Percentiles rank a stretch among this genome's conserved stretches.
Evolutionary conservation across 2,888 invertebrate genomes (phyloP).

Genomic region (Notocelia uddmanniana): DNA sequence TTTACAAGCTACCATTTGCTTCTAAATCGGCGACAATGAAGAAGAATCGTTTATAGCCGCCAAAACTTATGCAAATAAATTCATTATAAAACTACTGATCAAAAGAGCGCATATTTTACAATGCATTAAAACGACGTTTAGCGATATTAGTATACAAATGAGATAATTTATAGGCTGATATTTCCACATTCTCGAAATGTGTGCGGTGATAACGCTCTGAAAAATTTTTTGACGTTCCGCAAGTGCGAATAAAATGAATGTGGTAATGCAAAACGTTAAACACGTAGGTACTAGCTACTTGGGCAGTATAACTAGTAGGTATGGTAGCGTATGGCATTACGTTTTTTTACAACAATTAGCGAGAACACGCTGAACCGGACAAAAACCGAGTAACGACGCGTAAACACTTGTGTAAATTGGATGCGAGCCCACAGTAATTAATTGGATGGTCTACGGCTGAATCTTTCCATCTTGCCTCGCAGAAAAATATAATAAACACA

Average conservation of each 20-base stretch:
- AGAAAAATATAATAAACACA: constrained; percentile 27
- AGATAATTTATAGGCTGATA: constrained; percentile 44
- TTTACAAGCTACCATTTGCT: constrained; percentile 36
- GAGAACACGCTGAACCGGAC: constrained; percentile 57
- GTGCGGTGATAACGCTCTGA: constrained; percentile 20
- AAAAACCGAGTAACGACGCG: constrained; percentile 66
- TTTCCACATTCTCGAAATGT: constrained; percentile 35
- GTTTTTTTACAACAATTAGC: constrained; percentile 70
- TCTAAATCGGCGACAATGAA: constrained; percentile 37
- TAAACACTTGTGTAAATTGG: constrained; percentile 63
- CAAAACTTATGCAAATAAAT: constrained; percentile 41
- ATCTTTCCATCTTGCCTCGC: constrained; percentile 40
- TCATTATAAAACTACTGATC: constrained; percentile 37
- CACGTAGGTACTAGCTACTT: constrained; percentile 34
- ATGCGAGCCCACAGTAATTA: constrained; percentile 47
- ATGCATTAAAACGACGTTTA: constrained; percentile 35
- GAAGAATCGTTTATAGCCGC: constrained; percentile 15
- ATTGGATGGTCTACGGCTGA: constrained; percentile 37
- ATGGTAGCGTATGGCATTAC: constrained; percentile 54
- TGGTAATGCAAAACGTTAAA: constrained; percentile 28
- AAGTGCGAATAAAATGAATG: constrained; percentile 42
- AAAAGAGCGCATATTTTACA: constrained; percentile 34
- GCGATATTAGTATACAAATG: constrained; percentile 40
- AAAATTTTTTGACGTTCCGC: constrained; percentile 26
- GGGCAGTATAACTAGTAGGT: constrained; percentile 66